Conservation (phyloP, 2,113 vertebrate genomes). For the Ceyx melanurus region DNA sequence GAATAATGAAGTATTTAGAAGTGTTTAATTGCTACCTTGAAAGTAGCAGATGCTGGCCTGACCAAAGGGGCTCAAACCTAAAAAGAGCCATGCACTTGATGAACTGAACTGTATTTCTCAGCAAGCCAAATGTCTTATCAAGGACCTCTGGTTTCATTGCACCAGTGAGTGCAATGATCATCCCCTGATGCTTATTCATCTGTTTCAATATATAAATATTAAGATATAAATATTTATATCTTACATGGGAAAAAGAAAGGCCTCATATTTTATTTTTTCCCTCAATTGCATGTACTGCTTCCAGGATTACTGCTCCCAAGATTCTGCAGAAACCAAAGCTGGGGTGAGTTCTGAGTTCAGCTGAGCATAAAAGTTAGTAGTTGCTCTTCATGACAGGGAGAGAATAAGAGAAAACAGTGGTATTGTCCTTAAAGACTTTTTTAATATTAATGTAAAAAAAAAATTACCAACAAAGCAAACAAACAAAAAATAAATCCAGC, state of each 20-base stretch:
- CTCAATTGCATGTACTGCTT: neutral
- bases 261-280: neutral
- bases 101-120: neutral
- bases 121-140: neutral
- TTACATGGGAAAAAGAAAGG: neutral
- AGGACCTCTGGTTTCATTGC: neutral
- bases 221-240: neutral
- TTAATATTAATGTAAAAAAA: slow-evolving; percentile 70
- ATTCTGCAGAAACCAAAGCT: neutral
- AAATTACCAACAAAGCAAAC: slow-evolving; percentile 13
- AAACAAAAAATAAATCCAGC: slow-evolving; percentile 11
- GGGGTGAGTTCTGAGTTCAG: neutral
- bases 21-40: neutral
- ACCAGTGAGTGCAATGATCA: no score
- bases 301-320: neutral
- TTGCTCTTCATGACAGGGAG: neutral
- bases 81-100: neutral
- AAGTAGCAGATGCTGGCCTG: neutral
- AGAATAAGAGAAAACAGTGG: neutral
- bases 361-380: neutral
- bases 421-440: slow-evolving; percentile 16
- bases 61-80: neutral
- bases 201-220: neutral
- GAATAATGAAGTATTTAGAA: slow-evolving; percentile 29
- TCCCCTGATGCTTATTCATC: neutral